These are phyloP conservation scores for Mugil cephalus DNA, from an alignment of 2,113 vertebrate species.

Conservation along the genomic window DNA sequence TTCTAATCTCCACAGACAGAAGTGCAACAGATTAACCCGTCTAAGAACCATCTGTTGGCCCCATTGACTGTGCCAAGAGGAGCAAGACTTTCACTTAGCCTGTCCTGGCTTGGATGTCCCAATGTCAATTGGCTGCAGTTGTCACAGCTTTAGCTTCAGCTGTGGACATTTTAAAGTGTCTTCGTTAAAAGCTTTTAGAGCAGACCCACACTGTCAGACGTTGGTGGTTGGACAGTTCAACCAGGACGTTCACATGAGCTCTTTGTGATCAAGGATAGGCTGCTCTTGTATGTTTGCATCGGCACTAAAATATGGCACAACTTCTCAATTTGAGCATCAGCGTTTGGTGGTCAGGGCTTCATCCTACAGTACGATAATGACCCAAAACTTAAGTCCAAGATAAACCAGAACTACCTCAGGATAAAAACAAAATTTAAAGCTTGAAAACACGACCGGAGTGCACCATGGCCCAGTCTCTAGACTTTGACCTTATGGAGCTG, in stretches of 20 bases:
- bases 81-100: constrained; percentile 37
- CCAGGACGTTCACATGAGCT: neutral
- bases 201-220: constrained; percentile 2
- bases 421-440: too few species aligned
- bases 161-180: neutral
- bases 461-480: too few species aligned
- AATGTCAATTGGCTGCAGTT: constrained; percentile 36
- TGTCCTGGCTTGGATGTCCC: constrained; percentile 22
- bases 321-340: too few species aligned
- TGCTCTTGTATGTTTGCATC: too few species aligned
- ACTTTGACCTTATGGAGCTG: too few species aligned
- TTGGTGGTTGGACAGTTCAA: neutral
- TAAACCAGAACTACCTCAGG: too few species aligned
- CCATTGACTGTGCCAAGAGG: constrained; percentile 35
- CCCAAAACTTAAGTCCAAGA: too few species aligned
- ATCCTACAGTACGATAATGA: too few species aligned
- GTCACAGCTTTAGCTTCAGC: neutral
- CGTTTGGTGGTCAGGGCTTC: too few species aligned
- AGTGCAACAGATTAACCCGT: constrained; percentile 44
- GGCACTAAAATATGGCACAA: too few species aligned
- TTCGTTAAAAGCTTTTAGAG: neutral
- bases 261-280: too few species aligned
- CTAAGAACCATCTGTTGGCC: constrained; percentile 65
- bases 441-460: too few species aligned
- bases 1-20: constrained; percentile 51